Base-by-base conservation (phyloP, 2,113 vertebrate species). In the Gracilinanus agilis region DNA sequence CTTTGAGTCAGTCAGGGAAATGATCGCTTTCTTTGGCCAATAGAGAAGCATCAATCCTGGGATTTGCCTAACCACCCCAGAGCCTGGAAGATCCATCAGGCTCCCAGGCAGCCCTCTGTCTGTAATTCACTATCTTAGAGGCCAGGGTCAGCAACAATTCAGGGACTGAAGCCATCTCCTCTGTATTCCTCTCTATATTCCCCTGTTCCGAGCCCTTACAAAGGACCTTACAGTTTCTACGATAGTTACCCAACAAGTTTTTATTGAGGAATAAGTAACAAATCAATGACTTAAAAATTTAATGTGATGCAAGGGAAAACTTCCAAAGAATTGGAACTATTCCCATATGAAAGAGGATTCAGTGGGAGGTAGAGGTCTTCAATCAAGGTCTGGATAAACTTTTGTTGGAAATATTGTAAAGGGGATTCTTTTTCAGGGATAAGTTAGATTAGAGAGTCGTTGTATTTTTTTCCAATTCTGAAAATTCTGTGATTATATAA, bases 71-170 rank as follows among this genome's bases (percentile, higher is more conserved):
- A 92, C 3, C 91, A 3, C 5, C 96, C 94, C 92, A 24, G 44
- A 93, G 67, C n/a, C 19, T 55, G 93, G 61, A 53, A 9, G 24
- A 49, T 54, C 9, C 29, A 95, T 93, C 24, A 94, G 23, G 29
- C 93, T 95, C 89, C 94, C 93, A 54, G 44, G 67, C 89, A 21
- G 53, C 34, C 44, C 95, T 93, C 0, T 94, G 55, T 24, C 1
- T 91, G 91, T 95, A 54, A 96, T 97, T 97, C 95, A 91, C 12
- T 94, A 10, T 90, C 55, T 94, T 93, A 53, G 96, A 34, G 16
- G 94, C 2, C 93, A 44, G 83, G 49, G 40, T 94, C 24, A 92
- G n/a, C 34, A 83, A 83, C 67, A 83, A 83, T 8, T 83, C 67
- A 83, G n/a, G 67, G 16, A 21, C 67, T 83, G n/a, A 83, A 83